Base-by-base conservation (phyloP, 2,888 invertebrate genomes). In the Eristalis arbustorum region DNA sequence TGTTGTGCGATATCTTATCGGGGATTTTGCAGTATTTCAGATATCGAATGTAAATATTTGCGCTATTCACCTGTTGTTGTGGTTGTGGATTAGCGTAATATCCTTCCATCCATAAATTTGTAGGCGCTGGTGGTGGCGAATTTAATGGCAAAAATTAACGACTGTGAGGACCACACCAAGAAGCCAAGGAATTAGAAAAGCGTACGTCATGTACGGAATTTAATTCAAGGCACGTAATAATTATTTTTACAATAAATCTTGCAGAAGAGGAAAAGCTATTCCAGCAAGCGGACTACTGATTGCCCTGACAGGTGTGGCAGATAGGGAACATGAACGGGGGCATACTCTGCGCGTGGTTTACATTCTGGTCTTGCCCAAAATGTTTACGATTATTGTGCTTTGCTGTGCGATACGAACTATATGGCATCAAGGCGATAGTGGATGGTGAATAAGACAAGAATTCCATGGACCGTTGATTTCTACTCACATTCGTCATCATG, bases 31-130 rank as follows among this genome's bases (percentile, higher is more conserved):
- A 49, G 67, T 61, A 68, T 68, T 76, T 28, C 23, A 28, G 61
- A 61, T 76, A 76, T 62, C 40, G 67, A 76, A 76, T 76, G 67
- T 61, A 76, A 76, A 76, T 76, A 76, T 76, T 76, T 61, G 59
- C 31, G 13, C 42, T 49, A n/a, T 62, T 62, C 42, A 72, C 67
- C 66, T 76, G 61, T 66, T 66, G 66, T 73, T 56, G 22, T 5
- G 4, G 25, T 14, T 31, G 59, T 69, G 71, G 61, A 61, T 71
- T 13, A 42, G 11, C n/a, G n/a, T 6, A 5, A 18, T 49, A 18
- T 37, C 49, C 18, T 8, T 2, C 18, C 18, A 3, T 18, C n/a
- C 18, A 18, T 18, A 8, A 49, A 49, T 49, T 49, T 1, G 25
- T 25, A 2, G 49, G 18, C 18, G 49, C n/a, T n/a, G n/a, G n/a